Base-by-base conservation (phyloP, 2,888 invertebrate species). In the Lepidochrysops patricia region DNA sequence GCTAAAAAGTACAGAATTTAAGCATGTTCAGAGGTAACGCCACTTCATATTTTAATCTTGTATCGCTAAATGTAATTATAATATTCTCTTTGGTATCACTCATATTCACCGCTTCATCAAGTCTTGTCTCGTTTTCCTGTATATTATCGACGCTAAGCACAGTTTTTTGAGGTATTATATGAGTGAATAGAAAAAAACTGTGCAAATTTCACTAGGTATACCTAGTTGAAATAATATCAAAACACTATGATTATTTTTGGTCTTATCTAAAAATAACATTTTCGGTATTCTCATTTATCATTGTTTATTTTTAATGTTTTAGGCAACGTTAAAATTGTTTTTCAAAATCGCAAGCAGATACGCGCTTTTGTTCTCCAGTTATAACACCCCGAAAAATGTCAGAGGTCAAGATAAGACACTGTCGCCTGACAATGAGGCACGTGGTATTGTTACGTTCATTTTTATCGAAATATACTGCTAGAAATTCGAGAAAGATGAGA, bases 391-490 rank as follows among this genome's bases (percentile, higher is more conserved):
- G 1, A 13, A 52, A 54, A 54, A 27, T 15, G 29, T 29, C 54
- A 29, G 19, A 54, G 54, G 54, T 54, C 54, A 29, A 32, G 54
- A 29, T 32, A 32, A 19, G 32, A 32, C 19, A 29, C 32, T 54
- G 32, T 54, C 29, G 19, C 29, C 32, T 29, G 29, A 32, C 29
- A 32, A 32, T 54, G 54, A 19, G 29, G 29, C 54, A 54, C 19
- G 54, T 32, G 32, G 54, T 4, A 32, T 54, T 54, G 54, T 32
- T 52, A 7, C 26, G 19, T 52, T 19, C 43, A 19, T 43, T 9
- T 23, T 19, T 43, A 43, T 43, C 43, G 19, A 1, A 19, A 43
- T 23, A 43, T 12, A 23, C 23, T 43, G 9, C 23, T 19, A 23
- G 23, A 43, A 19, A 43, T 43, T 9, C 12, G 19, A 43, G 43